Evolutionary conservation across 2,113 vertebrate genomes (phyloP), one percentile per base, ranked within the genome.

Genomic region (Mesitornis unicolor): DNA sequence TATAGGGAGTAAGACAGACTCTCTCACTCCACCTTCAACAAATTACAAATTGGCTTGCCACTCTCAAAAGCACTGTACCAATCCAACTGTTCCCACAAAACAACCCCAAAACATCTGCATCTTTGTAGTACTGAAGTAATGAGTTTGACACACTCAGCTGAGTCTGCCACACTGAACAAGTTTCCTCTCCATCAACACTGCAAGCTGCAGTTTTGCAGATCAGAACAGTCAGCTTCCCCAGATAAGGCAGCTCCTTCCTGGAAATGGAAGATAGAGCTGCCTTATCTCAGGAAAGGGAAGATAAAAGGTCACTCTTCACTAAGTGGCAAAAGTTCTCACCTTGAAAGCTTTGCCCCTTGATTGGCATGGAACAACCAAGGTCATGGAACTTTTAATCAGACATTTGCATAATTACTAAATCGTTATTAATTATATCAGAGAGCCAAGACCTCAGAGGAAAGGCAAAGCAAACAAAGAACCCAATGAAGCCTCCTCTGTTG

Each of bases 381-480:
- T 93, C 96, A 77, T 18, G 36, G 69, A 96, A 93, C 82, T 96
- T 88, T 85, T 91, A 96, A 96, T 95, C 94, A 97, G 92, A 93
- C 1, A 36, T 59, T 69, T 96, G 82, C 93, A 71, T 96, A 97
- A 97, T 95, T 97, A 96, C 89, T 78, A 84, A 97, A 97, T 93
- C 26, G 0, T 87, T 94, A 96, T 77, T 97, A 97, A 97, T 96
- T 95, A 94, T 75, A 97, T 84, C 94, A 80, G 95, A 95, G 81
- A 90, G 31, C 51, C 2, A 7, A 96, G 93, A 95, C 86, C 90
- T 97, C 82, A 33, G 56, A 84, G 57, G 73, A 95, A 96, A 97
- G 95, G 94, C 90, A 97, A 91, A 94, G 95, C 91, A 96, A 97
- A 97, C 95, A 97, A 97, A 97, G 63, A 95, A 78, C 57, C 91